A percentile compares a stretch with the other conserved stretches of the same genome.
Evolutionary conservation across 2,113 vertebrate species (phyloP).

Genomic region (Triplophysa siluroides): DNA sequence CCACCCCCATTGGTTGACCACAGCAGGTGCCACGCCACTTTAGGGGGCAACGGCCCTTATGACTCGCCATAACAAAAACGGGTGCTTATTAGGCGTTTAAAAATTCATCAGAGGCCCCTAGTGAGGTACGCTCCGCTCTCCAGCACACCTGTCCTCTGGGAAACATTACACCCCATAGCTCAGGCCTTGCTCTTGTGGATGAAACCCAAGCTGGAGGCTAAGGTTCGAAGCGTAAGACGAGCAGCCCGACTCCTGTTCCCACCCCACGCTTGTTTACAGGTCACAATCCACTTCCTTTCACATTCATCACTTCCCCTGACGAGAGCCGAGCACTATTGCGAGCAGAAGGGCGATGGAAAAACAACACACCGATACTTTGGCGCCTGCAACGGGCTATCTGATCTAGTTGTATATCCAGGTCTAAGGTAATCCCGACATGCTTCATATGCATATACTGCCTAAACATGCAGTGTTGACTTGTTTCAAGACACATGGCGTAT

Average conservation of each 20-base stretch:
- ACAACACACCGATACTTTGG: conserved; percentile 27
- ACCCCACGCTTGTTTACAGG: conserved; percentile 65
- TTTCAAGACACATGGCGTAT: background rate
- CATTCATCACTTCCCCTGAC: conserved; percentile 61
- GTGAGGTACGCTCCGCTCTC: conserved; percentile 53
- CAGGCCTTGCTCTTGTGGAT: conserved; percentile 24
- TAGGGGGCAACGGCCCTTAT: conserved; percentile 19
- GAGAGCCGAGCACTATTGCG: background rate
- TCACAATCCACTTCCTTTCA: conserved; percentile 69
- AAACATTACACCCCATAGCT: conserved; percentile 49
- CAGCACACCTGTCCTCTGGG: conserved; percentile 53
- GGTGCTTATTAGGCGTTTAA: conserved; percentile 51
- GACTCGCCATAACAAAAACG: conserved; percentile 34
- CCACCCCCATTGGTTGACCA: background rate
- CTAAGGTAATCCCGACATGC: background rate
- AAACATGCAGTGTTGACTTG: background rate
- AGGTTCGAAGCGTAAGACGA: conserved; percentile 66
- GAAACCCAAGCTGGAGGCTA: conserved; percentile 52
- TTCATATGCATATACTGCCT: background rate
- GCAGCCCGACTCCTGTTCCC: conserved; percentile 49
- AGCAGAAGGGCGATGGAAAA: conserved; percentile 30
- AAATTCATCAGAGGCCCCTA: conserved; percentile 59
- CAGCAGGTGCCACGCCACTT: conserved; percentile 1
- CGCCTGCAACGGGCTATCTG: background rate
- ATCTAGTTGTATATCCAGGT: conserved; percentile 3